Base-by-base conservation (phyloP, 1,140 invertebrate species). In the Brachionus rubens region DNA sequence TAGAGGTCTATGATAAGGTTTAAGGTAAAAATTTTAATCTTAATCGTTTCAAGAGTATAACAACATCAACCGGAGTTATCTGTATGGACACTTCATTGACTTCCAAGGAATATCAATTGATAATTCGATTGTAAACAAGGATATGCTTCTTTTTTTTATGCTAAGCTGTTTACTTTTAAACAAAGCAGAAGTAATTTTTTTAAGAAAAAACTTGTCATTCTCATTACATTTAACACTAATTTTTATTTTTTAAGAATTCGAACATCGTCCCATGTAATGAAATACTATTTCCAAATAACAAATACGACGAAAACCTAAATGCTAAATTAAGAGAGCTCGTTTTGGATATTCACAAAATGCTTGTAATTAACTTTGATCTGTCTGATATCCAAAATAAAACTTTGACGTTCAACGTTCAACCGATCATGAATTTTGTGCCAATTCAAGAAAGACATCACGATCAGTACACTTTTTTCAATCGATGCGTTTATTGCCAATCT, bases 161-260 rank as follows among this genome's bases (percentile, higher is more conserved):
- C 36, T 62, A 12, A 36, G 56, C 19, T 62, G 56, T 16, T 62
- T 36, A 36, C 19, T 62, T 10, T 36, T 62, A 16, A 16, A 28
- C 4, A 62, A 36, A 62, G 30, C 56, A 0, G 30, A 62, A 33
- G 56, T 62, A 56, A 54, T 24, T 1, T 36, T 59, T 59, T 3
- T 33, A 59, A n/a, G 16, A 33, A 59, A 59, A 4, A 54, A 3
- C 1, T 26, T 26, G 12, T 52, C 3, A 28, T 30, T 26, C n/a
- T n/a, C n/a, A n/a, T n/a, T n/a, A n/a, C n/a, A n/a, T n/a, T n/a
- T n/a, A n/a, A n/a, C n/a, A n/a, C n/a, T n/a, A n/a, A 47, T 6
- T 52, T 26, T 62, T 62, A 24, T 65, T 65, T 43, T 14, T 14
- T 24, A 65, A 65, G 59, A 65, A 65, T 43, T 65, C 59, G 30